These are phyloP conservation scores for Diplazon laetatorius DNA, from an alignment of 2,888 invertebrate genomes.

Conservation along the genomic window DNA sequence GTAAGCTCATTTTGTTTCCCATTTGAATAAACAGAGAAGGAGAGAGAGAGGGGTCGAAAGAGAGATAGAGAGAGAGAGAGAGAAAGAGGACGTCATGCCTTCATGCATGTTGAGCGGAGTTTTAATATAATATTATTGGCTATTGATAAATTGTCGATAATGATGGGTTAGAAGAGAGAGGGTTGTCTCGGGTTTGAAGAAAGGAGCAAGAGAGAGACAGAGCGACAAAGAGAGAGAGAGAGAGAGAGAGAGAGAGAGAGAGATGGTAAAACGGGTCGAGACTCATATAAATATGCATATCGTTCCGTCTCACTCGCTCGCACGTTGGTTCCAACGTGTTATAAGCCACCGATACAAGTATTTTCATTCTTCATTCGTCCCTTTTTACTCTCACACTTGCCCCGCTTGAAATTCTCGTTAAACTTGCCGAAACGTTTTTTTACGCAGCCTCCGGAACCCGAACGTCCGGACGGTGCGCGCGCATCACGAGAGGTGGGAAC, in stretches of 20 bases:
- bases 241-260: too few species aligned
- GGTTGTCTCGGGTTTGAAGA: conserved; percentile 58
- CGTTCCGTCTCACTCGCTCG: conserved; percentile 49
- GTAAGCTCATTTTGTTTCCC: too few species aligned
- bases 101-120: conserved; percentile 68
- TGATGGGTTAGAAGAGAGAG: conserved; percentile 79
- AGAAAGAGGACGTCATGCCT: conserved; percentile 42
- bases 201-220: conserved; percentile 61
- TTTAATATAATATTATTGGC: conserved; percentile 83
- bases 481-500: conserved; percentile 53
- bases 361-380: conserved; percentile 60
- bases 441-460: conserved; percentile 63
- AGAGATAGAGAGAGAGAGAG: conserved; percentile 36
- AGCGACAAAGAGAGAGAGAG: too few species aligned
- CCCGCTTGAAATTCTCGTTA: conserved; percentile 71
- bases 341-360: conserved; percentile 45
- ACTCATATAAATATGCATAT: too few species aligned
- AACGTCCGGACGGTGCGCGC: conserved; percentile 32
- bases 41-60: conserved; percentile 37
- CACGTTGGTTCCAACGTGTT: conserved; percentile 45
- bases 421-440: conserved; percentile 67
- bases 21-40: too few species aligned
- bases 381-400: conserved; percentile 59
- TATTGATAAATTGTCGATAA: conserved; percentile 83
- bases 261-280: conserved; percentile 46